phyloP scores from a whole-genome alignment of 2,797 vertebrate genomes.

The Decapterus maruadsi region DNA sequence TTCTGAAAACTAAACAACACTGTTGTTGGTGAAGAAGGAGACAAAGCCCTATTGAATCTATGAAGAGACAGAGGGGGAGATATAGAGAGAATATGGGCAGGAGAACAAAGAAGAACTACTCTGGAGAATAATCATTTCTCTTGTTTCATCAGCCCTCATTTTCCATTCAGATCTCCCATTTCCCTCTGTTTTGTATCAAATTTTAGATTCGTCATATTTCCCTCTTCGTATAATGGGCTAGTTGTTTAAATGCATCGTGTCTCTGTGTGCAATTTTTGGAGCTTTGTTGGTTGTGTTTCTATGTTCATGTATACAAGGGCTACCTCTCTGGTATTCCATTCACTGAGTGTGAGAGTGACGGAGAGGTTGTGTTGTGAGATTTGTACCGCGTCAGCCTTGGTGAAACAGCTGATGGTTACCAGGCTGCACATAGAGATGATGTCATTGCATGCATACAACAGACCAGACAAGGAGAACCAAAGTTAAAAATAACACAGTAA shows the following conservation, averaged over 20 bases:
- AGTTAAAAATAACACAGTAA: slow-evolving; percentile 28
- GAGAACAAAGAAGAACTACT: slow-evolving; percentile 34
- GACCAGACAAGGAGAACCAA: slow-evolving; percentile 14
- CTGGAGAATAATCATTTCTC: slow-evolving; percentile 53
- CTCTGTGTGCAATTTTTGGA: slow-evolving; percentile 25
- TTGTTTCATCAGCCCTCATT: slow-evolving; percentile 61
- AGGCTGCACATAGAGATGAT: slow-evolving; percentile 21
- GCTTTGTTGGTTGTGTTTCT: slow-evolving; percentile 18
- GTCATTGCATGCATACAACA: slow-evolving; percentile 28
- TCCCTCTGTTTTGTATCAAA: slow-evolving; percentile 46
- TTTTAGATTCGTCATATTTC: slow-evolving; percentile 55
- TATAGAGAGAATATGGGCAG: slow-evolving; percentile 8
- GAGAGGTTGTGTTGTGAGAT: slow-evolving; percentile 32
- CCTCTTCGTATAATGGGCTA: slow-evolving; percentile 29
- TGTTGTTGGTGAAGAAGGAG: slow-evolving; percentile 30
- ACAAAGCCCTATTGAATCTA: slow-evolving; percentile 60
- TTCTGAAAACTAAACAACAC: slow-evolving; percentile 29
- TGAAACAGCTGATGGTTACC: slow-evolving; percentile 48
- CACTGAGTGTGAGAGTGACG: slow-evolving; percentile 36
- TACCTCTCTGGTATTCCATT: slow-evolving; percentile 43
- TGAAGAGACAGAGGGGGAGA: slow-evolving; percentile 21
- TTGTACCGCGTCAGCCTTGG: slow-evolving; percentile 18
- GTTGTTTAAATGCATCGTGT: slow-evolving; percentile 31
- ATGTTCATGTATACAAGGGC: slow-evolving; percentile 18
- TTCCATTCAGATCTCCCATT: slow-evolving; percentile 42